Evolutionary conservation across 2,888 invertebrate genomes (phyloP).

Genomic region (Capitulum mitella): DNA sequence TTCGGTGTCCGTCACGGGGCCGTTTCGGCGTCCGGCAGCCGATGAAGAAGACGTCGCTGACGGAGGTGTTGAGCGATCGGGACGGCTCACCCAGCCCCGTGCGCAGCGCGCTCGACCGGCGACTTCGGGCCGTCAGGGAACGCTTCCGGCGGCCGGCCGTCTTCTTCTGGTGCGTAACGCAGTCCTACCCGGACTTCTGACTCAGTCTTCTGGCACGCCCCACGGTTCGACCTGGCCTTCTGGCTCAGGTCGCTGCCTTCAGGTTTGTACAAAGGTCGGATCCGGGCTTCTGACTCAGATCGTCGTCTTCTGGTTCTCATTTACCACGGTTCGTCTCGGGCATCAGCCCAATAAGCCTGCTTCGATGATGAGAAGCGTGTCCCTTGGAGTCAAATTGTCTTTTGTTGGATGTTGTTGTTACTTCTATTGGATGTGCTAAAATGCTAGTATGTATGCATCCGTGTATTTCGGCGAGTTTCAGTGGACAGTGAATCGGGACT

Average conservation of each 20-base stretch:
- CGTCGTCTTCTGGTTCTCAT: neutral
- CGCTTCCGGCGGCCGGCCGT: conserved; percentile 3
- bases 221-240: neutral
- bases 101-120: neutral
- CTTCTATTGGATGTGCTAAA: too few relatives aligned
- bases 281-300: too few relatives aligned
- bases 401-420: neutral
- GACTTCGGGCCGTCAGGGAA: neutral
- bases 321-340: neutral
- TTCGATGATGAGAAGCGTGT: neutral
- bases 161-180: conserved; percentile 10
- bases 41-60: conserved; percentile 8
- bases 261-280: too few relatives aligned
- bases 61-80: neutral
- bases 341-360: neutral
- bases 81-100: neutral
- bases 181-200: too few relatives aligned
- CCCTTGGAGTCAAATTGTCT: neutral
- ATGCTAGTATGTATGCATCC: too few relatives aligned
- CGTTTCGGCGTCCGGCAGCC: too few relatives aligned
- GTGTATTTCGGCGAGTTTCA: too few relatives aligned
- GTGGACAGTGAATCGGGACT: too few relatives aligned
- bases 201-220: neutral
- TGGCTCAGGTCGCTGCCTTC: too few relatives aligned
- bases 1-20: too few relatives aligned